phyloP scores from a whole-genome alignment of 2,113 vertebrate species.

The Phoxinus phoxinus region DNA sequence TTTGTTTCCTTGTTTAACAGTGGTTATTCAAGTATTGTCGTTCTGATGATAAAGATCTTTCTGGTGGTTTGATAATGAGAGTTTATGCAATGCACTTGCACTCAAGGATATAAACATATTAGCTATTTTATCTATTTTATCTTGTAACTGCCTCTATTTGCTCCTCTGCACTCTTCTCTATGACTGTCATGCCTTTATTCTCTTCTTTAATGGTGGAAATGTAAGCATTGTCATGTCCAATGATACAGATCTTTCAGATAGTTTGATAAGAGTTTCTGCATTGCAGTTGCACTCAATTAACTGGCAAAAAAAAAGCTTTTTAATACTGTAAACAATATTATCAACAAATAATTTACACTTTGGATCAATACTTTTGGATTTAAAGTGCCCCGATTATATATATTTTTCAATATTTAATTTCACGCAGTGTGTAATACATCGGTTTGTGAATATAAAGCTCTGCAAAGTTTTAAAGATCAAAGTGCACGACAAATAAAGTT shows the following conservation, averaged over 20 bases:
- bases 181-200: background rate
- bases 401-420: too few relatives aligned
- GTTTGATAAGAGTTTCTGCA: background rate
- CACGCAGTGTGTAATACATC: too few relatives aligned
- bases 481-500: too few relatives aligned
- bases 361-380: too few relatives aligned
- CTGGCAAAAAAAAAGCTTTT: background rate
- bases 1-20: background rate
- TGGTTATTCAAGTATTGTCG: background rate
- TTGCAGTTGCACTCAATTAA: background rate
- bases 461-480: too few relatives aligned
- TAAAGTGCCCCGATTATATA: too few relatives aligned
- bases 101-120: background rate
- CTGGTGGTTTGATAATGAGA: background rate
- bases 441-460: too few relatives aligned
- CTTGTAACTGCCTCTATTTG: too few relatives aligned
- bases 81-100: background rate
- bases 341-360: too few relatives aligned
- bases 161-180: background rate
- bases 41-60: slow-evolving; percentile 4
- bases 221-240: background rate
- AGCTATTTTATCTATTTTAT: too few relatives aligned
- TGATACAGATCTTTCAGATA: slow-evolving; percentile 1
- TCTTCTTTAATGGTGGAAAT: background rate
- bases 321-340: background rate